Evolutionary conservation across 2,113 vertebrate species (phyloP).

Genomic region (Etia nguti): DNA sequence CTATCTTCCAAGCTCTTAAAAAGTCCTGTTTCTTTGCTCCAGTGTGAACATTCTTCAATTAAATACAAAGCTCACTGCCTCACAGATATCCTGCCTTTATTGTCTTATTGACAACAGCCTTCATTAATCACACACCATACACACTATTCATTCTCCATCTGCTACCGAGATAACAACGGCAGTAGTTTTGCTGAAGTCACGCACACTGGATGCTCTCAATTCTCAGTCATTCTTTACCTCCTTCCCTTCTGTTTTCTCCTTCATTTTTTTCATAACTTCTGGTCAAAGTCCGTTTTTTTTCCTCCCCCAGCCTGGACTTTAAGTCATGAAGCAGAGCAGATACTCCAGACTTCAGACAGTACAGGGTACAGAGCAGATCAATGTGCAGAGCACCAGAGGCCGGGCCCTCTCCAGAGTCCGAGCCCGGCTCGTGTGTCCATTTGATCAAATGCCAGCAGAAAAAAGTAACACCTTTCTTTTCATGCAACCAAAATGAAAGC

Average conservation of each 20-base stretch:
- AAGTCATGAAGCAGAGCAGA: not conserved
- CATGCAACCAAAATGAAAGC: not conserved
- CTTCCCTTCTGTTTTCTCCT: not conserved
- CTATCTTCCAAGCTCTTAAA: not conserved
- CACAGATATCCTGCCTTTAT: slow-evolving; percentile 36
- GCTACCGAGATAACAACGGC: slow-evolving; percentile 29
- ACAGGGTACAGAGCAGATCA: slow-evolving; percentile 12
- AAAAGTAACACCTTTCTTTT: not conserved
- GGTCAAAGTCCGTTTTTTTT: not conserved
- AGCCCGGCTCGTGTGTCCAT: not conserved
- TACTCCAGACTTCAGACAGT: not conserved
- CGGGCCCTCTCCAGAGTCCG: not conserved
- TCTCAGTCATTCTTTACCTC: not conserved
- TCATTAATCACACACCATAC: slow-evolving; percentile 47
- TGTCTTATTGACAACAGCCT: slow-evolving; percentile 46
- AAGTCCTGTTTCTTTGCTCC: not conserved
- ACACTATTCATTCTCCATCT: slow-evolving; percentile 37
- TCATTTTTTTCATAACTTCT: not conserved
- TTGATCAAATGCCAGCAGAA: slow-evolving; percentile 7
- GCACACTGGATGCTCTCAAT: not conserved
- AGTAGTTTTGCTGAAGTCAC: not conserved
- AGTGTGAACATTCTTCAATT: slow-evolving; percentile 17
- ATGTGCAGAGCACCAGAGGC: not conserved
- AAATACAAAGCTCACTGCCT: slow-evolving; percentile 7
- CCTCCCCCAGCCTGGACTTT: not conserved